Evolutionary conservation across 2,797 vertebrate genomes (phyloP), one percentile per base, ranked within the genome.

Genomic region (Cygnus olor): DNA sequence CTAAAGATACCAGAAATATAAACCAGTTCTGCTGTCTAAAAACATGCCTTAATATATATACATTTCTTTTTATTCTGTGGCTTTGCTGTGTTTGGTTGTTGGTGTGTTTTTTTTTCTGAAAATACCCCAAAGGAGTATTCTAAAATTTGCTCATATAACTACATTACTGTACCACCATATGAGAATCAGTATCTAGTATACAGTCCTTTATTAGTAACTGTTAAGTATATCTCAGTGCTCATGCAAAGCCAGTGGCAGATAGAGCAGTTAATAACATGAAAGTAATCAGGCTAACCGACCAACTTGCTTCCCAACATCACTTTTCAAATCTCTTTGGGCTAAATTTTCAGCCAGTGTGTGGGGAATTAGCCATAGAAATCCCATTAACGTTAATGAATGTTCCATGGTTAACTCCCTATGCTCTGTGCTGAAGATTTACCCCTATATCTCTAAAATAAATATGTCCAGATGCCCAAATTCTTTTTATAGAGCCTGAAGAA

Each of bases 311-410:
- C 87, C 82, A 68, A 95, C 80, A 94, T 95, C 85, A 95, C 85
- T 97, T 95, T 66, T 94, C 91, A 97, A 95, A 96, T 96, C 80
- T 97, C 95, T 95, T 95, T 95, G 89, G 88, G 92, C 92, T 97
- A 96, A 96, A 97, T 97, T 96, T 98, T 96, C 80, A 87, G 88
- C 83, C 82, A 95, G 89, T 57, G 94, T 91, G 73, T 96, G 53
- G 94, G 92, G 91, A 97, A 97, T 97, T 95, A 97, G 79, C 85
- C 93, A 95, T 40, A 97, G 93, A 88, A 93, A 97, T 96, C 90
- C 89, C 94, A 97, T 97, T 95, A 96, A 83, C 60, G 10, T 94
- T 97, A 97, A 97, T 89, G 94, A 95, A 85, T 92, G 93, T 84
- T 97, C 85, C 94, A 91, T 91, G 72, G 89, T 45, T 94, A 97